Conservation (phyloP, 2,888 invertebrate genomes). For the Dicyrtomina minuta region DNA sequence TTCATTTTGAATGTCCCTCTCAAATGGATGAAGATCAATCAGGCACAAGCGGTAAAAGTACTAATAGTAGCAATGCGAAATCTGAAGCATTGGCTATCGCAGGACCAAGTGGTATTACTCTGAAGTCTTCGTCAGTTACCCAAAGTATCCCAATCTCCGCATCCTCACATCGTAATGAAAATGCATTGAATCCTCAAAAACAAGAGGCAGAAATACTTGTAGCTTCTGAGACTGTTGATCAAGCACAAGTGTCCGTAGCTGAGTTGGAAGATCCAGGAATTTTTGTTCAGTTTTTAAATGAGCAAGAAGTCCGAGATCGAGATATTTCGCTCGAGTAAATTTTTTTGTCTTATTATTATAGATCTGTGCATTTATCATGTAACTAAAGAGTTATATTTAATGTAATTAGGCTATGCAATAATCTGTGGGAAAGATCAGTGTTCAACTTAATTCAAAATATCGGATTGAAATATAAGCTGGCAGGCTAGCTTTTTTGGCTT, state of each 20-base stretch:
- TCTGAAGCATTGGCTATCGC: neutral
- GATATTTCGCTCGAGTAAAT: slow-evolving; percentile 22
- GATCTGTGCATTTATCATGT: slow-evolving; percentile 6
- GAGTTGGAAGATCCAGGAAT: slow-evolving; percentile 21
- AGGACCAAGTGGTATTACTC: neutral
- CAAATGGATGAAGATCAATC: slow-evolving; percentile 57
- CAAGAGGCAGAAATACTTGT: neutral
- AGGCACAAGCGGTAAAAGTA: neutral
- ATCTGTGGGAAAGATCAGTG: too few species aligned
- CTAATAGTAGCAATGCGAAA: neutral
- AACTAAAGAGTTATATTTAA: neutral
- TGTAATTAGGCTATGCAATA: too few species aligned
- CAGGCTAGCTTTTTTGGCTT: slow-evolving; percentile 1
- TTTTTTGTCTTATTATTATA: neutral
- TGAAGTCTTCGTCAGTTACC: neutral
- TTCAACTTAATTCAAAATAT: too few species aligned
- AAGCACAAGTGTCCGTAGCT: neutral
- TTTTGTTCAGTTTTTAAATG: slow-evolving; percentile 22
- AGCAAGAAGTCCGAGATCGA: slow-evolving; percentile 23
- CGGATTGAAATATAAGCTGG: neutral
- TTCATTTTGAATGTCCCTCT: slow-evolving; percentile 95
- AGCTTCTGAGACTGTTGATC: neutral
- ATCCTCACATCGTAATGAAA: neutral
- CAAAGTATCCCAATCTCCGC: neutral
- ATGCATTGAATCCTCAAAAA: neutral